A percentile compares a stretch with the other conserved stretches of the same genome.
Evolutionary conservation across 2,113 vertebrate species (phyloP).

Genomic region (Rhinoptilus africanus): DNA sequence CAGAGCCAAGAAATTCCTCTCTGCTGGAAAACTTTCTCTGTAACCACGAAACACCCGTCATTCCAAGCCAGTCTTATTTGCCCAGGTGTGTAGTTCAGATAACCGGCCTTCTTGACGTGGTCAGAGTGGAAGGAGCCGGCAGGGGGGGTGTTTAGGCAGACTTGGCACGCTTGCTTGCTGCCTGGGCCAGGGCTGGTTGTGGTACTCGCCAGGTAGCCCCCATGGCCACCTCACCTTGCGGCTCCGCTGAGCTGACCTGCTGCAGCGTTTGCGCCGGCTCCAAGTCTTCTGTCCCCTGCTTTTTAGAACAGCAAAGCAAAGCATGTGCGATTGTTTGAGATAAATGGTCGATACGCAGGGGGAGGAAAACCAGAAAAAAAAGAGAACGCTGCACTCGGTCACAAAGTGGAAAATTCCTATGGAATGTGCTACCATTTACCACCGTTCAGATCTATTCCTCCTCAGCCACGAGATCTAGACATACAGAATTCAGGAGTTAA

Average conservation of each 20-base stretch:
- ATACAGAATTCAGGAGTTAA: background rate
- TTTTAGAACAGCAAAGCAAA: background rate
- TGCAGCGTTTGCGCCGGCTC: background rate
- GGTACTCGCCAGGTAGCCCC: background rate
- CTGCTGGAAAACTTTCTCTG: background rate
- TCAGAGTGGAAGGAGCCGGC: background rate
- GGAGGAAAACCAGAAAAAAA: background rate
- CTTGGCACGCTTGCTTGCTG: background rate
- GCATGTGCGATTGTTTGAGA: background rate
- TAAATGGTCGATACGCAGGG: background rate
- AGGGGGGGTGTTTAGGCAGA: background rate
- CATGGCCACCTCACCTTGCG: accelerated
- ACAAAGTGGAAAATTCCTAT: background rate
- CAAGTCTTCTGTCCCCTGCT: background rate
- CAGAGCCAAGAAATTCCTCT: background rate
- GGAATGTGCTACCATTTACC: background rate
- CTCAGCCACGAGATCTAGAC: background rate
- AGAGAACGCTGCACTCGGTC: background rate
- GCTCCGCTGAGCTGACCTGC: background rate
- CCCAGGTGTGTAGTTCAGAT: background rate
- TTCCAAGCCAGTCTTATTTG: background rate
- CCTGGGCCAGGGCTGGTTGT: background rate
- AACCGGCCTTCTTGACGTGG: background rate
- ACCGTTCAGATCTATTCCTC: background rate
- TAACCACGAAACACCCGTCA: background rate